These are phyloP conservation scores for Plectrocnemia conspersa DNA, from an alignment of 1,140 invertebrate genomes.

Conservation along the genomic window DNA sequence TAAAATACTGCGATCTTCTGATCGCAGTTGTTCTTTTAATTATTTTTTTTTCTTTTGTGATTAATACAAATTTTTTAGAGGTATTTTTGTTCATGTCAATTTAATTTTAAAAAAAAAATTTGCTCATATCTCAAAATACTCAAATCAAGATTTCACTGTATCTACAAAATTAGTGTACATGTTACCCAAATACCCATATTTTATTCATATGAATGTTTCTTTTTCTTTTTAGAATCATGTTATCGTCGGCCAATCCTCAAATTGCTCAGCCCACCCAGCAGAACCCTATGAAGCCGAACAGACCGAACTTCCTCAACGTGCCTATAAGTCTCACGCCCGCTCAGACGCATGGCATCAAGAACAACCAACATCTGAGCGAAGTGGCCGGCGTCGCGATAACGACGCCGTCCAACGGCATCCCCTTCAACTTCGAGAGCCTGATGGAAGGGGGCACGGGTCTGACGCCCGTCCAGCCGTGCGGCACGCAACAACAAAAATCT, in stretches of 20 bases:
- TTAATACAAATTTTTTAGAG: no score
- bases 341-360: constrained; percentile 39
- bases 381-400: constrained; percentile 76
- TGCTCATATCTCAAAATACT: no score
- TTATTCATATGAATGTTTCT: constrained; percentile 7
- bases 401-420: constrained; percentile 80
- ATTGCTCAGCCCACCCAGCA: constrained; percentile 42
- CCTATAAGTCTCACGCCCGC: constrained; percentile 44
- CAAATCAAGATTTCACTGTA: no score
- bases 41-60: no score
- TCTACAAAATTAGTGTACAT: no score
- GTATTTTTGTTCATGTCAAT: no score
- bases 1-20: no score
- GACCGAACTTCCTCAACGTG: constrained; percentile 65
- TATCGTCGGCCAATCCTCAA: constrained; percentile 47
- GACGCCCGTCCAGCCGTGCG: constrained; percentile 69
- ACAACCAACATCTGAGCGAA: constrained; percentile 49
- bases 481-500: constrained; percentile 41
- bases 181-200: background rate
- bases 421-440: constrained; percentile 86
- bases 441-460: constrained; percentile 90
- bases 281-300: constrained; percentile 52
- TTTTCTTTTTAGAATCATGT: constrained; percentile 44
- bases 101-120: no score
- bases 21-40: no score